Conservation (phyloP, 1,140 invertebrate genomes). For the Dendrolimus punctatus region DNA sequence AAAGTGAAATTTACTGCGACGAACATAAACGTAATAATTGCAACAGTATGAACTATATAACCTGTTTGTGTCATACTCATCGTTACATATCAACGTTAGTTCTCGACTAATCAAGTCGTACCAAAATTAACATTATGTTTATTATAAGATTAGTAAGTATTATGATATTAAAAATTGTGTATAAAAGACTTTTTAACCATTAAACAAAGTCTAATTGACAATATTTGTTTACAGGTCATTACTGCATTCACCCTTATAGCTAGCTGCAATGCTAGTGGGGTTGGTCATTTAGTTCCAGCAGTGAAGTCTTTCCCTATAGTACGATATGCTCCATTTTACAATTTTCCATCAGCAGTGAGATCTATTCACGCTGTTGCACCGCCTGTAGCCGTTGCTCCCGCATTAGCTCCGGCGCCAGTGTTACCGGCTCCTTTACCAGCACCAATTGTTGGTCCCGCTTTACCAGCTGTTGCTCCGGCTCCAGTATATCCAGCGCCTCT, state of each 20-base stretch:
- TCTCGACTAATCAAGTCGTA: slow-evolving; percentile 48
- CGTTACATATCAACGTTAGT: slow-evolving; percentile 44
- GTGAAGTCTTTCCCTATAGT: slow-evolving; percentile 49
- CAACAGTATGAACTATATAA: slow-evolving; percentile 69
- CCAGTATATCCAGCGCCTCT: slow-evolving; percentile 22
- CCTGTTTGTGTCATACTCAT: slow-evolving; percentile 42
- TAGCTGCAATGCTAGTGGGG: slow-evolving; percentile 53
- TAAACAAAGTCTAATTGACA: slow-evolving; percentile 3
- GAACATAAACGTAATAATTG: slow-evolving; percentile 58
- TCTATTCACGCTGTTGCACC: slow-evolving; percentile 57
- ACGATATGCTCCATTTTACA: slow-evolving; percentile 62
- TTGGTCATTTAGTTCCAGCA: slow-evolving; percentile 41
- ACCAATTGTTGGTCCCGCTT: slow-evolving; percentile 13
- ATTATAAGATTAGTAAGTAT: slow-evolving; percentile 56
- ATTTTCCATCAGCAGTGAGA: slow-evolving; percentile 47
- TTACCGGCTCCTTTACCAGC: slow-evolving; percentile 14
- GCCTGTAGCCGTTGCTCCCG: slow-evolving; percentile 17
- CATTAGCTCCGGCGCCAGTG: slow-evolving; percentile 19
- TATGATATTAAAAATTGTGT: neutral
- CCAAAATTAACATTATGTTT: slow-evolving; percentile 38
- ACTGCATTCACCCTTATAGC: slow-evolving; percentile 38
- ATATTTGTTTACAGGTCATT: slow-evolving; percentile 42
- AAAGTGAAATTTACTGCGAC: slow-evolving; percentile 59
- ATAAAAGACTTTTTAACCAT: too few relatives aligned
- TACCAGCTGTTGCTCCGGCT: slow-evolving; percentile 20